Percentiles rank a stretch among this genome's conserved stretches.
Evolutionary conservation across 2,113 vertebrate species (phyloP).

Genomic region (Anhinga anhinga): DNA sequence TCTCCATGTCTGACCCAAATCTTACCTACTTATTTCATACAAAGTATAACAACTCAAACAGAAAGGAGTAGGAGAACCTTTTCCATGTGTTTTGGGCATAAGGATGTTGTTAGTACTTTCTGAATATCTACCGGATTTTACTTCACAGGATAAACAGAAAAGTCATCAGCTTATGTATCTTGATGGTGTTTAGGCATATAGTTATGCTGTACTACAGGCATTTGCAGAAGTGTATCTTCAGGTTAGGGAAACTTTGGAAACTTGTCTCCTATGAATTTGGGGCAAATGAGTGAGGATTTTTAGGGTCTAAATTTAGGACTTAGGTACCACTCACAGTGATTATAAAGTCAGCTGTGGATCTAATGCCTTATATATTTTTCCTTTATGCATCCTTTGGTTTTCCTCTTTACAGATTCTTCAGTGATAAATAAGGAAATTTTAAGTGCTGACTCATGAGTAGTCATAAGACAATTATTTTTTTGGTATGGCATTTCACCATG

Average conservation of each 20-base stretch:
- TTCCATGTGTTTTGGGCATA: not conserved
- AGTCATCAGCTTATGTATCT: not conserved
- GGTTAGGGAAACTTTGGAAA: not conserved
- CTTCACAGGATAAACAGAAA: not conserved
- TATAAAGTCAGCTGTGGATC: not conserved
- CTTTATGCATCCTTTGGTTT: not conserved
- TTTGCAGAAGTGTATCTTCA: not conserved
- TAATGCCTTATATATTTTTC: not conserved
- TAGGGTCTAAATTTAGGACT: not conserved
- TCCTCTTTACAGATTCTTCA: not conserved
- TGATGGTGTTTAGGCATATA: not conserved
- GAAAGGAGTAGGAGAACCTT: not conserved
- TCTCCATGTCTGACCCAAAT: not conserved
- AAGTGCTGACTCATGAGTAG: not conserved
- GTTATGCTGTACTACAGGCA: not conserved
- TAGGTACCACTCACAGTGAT: fast-evolving
- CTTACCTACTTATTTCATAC: not conserved
- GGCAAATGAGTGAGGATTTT: not conserved
- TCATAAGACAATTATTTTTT: not conserved
- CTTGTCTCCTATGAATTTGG: not conserved
- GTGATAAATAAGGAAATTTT: not conserved
- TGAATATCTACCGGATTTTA: not conserved
- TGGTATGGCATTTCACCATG: not conserved
- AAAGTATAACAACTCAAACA: not conserved
- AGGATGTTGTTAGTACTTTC: not conserved